phyloP scores from a whole-genome alignment of 2,113 vertebrate genomes.

The Odocoileus virginianus region DNA sequence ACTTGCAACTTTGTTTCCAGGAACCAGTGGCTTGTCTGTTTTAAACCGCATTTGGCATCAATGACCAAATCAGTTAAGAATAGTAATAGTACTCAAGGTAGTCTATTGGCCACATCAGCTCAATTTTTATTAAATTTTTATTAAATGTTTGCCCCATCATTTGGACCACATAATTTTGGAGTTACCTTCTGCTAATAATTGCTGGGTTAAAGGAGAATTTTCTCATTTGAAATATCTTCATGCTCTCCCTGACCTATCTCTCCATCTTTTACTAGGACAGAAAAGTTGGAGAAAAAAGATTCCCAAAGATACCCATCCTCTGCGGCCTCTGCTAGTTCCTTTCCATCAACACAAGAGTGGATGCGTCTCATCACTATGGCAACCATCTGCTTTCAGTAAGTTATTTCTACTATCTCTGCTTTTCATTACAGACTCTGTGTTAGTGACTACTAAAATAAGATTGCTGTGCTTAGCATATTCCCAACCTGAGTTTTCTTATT shows the following conservation, averaged over 20 bases:
- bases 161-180: neutral
- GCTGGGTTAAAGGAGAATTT: neutral
- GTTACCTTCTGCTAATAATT: neutral
- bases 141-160: neutral
- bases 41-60: neutral
- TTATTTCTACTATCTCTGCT: slow-evolving; percentile 48
- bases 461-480: neutral
- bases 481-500: neutral
- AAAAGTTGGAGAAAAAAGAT: slow-evolving; percentile 14
- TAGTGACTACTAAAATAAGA: slow-evolving; percentile 33
- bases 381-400: slow-evolving; percentile 33
- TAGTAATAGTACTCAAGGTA: neutral
- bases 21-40: neutral
- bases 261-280: neutral
- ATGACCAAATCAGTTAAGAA: neutral
- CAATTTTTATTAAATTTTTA: neutral
- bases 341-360: slow-evolving; percentile 30
- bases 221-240: slow-evolving; percentile 14
- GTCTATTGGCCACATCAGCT: neutral
- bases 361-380: slow-evolving; percentile 1
- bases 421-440: slow-evolving; percentile 24
- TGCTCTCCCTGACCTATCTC: neutral
- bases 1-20: neutral
- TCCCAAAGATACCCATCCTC: neutral
- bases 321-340: neutral